These are phyloP conservation scores for Promerops cafer DNA, from an alignment of 2,113 vertebrate genomes.

Conservation along the genomic window DNA sequence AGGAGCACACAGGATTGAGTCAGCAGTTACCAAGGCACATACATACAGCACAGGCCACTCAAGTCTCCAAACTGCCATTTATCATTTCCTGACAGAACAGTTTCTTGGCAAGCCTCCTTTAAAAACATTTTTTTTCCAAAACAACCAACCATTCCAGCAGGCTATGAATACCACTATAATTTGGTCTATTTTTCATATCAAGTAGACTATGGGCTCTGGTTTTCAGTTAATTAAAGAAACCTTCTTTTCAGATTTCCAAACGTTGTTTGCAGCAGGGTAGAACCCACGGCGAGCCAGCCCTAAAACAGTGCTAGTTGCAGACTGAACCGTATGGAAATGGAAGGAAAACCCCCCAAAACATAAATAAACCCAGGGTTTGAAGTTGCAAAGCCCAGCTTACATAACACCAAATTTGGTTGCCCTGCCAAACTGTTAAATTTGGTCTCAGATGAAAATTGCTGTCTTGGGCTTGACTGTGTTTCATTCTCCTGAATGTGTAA, in stretches of 20 bases:
- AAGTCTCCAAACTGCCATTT: constrained; percentile 61
- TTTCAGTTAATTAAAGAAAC: constrained; percentile 62
- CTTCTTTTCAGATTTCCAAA: constrained; percentile 25
- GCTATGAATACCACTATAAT: constrained; percentile 62
- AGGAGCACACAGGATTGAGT: constrained; percentile 50
- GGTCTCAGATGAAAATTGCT: background rate
- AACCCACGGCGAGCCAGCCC: background rate
- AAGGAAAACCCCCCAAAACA: background rate
- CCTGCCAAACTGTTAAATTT: background rate
- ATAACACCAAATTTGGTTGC: background rate
- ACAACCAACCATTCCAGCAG: constrained; percentile 64
- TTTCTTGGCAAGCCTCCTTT: constrained; percentile 65
- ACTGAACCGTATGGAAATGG: background rate
- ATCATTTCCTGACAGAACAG: constrained; percentile 69
- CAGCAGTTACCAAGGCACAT: constrained; percentile 64
- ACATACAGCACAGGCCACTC: constrained; percentile 37
- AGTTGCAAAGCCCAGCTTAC: constrained; percentile 6
- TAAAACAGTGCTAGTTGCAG: background rate
- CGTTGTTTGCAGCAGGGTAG: background rate
- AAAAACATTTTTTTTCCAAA: constrained; percentile 60
- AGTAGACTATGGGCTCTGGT: constrained; percentile 20
- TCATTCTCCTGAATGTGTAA: background rate
- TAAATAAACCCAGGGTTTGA: background rate
- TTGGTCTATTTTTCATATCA: constrained; percentile 65
- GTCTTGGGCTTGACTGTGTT: background rate